Evolutionary conservation across 1,140 invertebrate genomes (phyloP), one percentile per base, ranked within the genome.

Genomic region (Drosophila auraria): DNA sequence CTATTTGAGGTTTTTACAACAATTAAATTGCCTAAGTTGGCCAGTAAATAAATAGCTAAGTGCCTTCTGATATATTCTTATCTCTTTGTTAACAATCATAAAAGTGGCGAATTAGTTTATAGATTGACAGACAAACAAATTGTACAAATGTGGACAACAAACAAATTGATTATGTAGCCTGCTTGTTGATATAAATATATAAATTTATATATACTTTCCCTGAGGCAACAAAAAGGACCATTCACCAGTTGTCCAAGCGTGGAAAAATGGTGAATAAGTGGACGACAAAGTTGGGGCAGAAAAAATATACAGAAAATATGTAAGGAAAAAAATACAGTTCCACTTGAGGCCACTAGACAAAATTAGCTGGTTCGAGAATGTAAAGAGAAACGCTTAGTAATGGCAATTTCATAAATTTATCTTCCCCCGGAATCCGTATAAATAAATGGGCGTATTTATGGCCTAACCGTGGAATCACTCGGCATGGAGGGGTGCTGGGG

Each of bases 91-190:
- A 20, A 27, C 2, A 23, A 40, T 40, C 38, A 25, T 14, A 27
- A 40, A n/a, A 40, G 27, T 15, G 49, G 17, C 27, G 30, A 20
- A 30, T 40, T 49, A 27, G 20, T 47, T 30, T 58, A 33, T 5
- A 17, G 38, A 65, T 51, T 64, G 79, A 65, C 49, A 58, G 72
- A 33, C 47, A 44, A 66, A 63, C 68, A 74, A 82, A 83, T 74
- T 74, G 63, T 44, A 74, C 81, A 82, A 76, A 68, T 76, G 71
- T 77, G 27, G 45, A 53, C 38, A 45, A 53, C 61, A 82, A 77
- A 27, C 54, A 49, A 83, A 74, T 83, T 83, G 80, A 83, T 83
- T 79, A 57, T 69, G 51, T 23, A 42, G 53, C 25, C 38, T n/a
- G 53, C 9, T 36, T 17, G 23, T 63, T 42, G 50, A 27, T n/a